Evolutionary conservation across 2,113 vertebrate species (phyloP), one percentile per base, ranked within the genome.

Genomic region (Arothron firmamentum): DNA sequence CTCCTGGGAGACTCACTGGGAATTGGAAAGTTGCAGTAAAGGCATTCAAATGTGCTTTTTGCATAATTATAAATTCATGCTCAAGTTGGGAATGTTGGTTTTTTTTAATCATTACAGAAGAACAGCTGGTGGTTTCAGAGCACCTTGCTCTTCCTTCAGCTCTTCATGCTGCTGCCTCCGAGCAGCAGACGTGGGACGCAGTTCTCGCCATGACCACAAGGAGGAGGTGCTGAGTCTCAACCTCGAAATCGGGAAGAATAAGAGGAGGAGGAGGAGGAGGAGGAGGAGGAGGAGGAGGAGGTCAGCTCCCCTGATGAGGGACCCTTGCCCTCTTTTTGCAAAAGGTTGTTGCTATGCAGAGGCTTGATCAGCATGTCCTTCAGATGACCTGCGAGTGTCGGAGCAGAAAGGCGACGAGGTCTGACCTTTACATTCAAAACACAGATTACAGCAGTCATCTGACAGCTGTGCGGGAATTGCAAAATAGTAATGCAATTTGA

Each of bases 11-110:
- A 51, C 10, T 48, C 50, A 62, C 73, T 52, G 62, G 61, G 84
- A 81, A 83, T 82, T 61, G 70, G 67, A 76, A 81, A 85, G 74
- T 85, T 85, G 78, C 79, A 84, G 79, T 81, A 76, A 87, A 78
- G 62, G 74, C 52, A 80, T 81, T 83, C 73, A 80, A 65, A 82
- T 77, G 56, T 69, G 60, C 68, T 62, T 77, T 77, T 59, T 72
- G 73, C 81, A 57, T 83, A 70, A 83, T 85, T 83, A 82, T 78
- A 82, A 81, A 85, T 85, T 77, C 82, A 71, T 74, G 70, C 70
- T 76, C 34, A 82, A 82, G 61, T 79, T 84, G 54, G 70, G 75
- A 56, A 68, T 74, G 78, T 87, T 86, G 82, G 85, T 75, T 31
- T 38, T 38, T 12, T 38, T 38, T 28, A 3, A 82, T 86, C 81